Evolutionary conservation across 2,113 vertebrate genomes (phyloP), one percentile per base, ranked within the genome.

Genomic region (Indicator indicator): DNA sequence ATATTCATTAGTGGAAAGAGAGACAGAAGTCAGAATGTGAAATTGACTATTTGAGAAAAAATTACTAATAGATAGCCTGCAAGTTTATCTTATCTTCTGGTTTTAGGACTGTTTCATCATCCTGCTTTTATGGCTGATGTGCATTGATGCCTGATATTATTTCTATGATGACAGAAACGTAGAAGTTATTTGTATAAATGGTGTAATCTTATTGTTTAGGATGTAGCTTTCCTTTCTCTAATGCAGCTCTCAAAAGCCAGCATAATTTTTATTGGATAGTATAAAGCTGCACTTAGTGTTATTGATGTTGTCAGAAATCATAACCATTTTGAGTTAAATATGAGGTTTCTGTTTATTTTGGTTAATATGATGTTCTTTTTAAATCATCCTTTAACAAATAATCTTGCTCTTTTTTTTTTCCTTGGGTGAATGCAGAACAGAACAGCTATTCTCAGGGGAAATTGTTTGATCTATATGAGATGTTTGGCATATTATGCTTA

Each of bases 271-370:
- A 95, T 83, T 86, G 82, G 93, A 40, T 65, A 78, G 33, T 44
- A 91, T 78, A 90, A 95, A 96, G 38, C 86, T 91, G 88, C 88
- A 95, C 89, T 94, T 91, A 90, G 11, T 78, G 16, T 93, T 93
- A 95, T 88, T 97, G 90, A 72, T 83, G 70, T 91, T 75, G 52
- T 73, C 65, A 93, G 73, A 83, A 88, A 74, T 72, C 52, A 44
- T 86, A 71, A 69, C n/a, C 83, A 10, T 89, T 94, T 87, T 58
- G 48, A 77, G 54, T 81, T 93, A 91, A 93, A 83, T 77, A 62
- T 56, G 75, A 78, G 27, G 28, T 55, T 92, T 77, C 75, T 81
- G 20, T 80, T 96, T 86, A 74, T 84, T 84, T 86, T 24, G 5
- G 55, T 69, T 86, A 91, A 69, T 75, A n/a, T 26, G 38, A 89